Evolutionary conservation across 2,113 vertebrate genomes (phyloP), one percentile per base, ranked within the genome.

Genomic region (Pedionomus torquatus): DNA sequence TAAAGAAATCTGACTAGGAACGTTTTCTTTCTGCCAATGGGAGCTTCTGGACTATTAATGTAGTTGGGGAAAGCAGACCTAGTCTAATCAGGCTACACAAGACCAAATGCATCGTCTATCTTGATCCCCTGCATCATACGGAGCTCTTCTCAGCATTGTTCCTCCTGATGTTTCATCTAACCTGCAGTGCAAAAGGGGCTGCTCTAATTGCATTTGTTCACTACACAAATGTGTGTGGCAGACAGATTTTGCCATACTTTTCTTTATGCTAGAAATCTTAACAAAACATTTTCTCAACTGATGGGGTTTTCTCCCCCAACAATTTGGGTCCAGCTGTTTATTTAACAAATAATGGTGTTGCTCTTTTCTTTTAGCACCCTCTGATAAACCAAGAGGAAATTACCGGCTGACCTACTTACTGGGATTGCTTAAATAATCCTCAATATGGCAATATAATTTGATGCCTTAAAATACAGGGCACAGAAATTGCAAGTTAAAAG

Each of bases 401-500:
- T 93, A 91, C 90, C 55, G 83, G 54, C 93, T 97, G 96, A 96
- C 97, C 96, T 97, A 97, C 93, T 97, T 97, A 83, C 78, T 82
- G 76, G 75, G 75, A 92, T 96, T 95, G 95, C 95, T 95, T 94
- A 95, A 97, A 96, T 96, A 96, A 95, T 96, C 96, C 95, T 95
- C 95, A 93, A 46, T 75, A 83, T 93, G 95, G 87, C 94, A 91
- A 75, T 70, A 93, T 87, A 95, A 93, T 95, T 95, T 93, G 88
- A 77, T 97, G 90, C 83, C 85, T 95, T 93, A 93, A 92, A 95
- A 94, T 84, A 90, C 68, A 90, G 52, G 71, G 60, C 81, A 91
- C 78, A 64, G 26, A 89, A 92, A 57, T 95, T 94, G 71, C 71
- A 93, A 83, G 68, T 93, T 95, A 91, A 83, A 93, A 89, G 63